Percentiles rank a stretch among this genome's conserved stretches.
These are phyloP conservation scores for Campaea margaritaria DNA, from an alignment of 2,888 invertebrate species.

Conservation along the genomic window DNA sequence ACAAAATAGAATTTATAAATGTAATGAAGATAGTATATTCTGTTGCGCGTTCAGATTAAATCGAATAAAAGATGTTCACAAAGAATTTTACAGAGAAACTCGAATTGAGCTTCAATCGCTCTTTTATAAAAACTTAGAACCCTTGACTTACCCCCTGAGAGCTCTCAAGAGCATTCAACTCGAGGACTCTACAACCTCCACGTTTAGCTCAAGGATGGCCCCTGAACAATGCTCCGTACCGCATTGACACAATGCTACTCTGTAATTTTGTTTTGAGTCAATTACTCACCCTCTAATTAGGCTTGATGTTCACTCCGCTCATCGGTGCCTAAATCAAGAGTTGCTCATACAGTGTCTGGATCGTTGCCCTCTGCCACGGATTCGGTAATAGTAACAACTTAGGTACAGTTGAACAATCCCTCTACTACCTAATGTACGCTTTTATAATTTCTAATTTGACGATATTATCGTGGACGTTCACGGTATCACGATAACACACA, in stretches of 20 bases:
- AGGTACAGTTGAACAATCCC: background rate
- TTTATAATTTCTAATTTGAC: too few species aligned
- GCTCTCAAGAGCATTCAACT: background rate
- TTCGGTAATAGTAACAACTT: background rate
- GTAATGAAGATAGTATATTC: too few species aligned
- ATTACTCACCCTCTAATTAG: conserved; percentile 41
- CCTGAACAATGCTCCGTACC: conserved; percentile 12
- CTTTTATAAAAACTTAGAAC: background rate
- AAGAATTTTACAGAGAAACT: too few species aligned
- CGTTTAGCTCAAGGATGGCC: background rate
- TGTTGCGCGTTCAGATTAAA: too few species aligned
- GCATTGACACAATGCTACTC: conserved; percentile 13
- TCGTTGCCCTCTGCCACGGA: conserved; percentile 30
- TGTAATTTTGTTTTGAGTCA: conserved; percentile 37
- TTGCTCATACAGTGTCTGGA: conserved; percentile 41
- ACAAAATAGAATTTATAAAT: too few species aligned
- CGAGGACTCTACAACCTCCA: background rate
- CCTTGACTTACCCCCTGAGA: too few species aligned
- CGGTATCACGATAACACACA: too few species aligned
- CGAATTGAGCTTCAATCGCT: background rate
- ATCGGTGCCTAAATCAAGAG: conserved; percentile 31
- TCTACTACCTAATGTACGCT: background rate
- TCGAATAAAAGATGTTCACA: too few species aligned
- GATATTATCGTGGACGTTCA: too few species aligned
- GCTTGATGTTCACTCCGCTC: conserved; percentile 30